Evolutionary conservation across 2,113 vertebrate species (phyloP).

Genomic region (Laterallus jamaicensis): DNA sequence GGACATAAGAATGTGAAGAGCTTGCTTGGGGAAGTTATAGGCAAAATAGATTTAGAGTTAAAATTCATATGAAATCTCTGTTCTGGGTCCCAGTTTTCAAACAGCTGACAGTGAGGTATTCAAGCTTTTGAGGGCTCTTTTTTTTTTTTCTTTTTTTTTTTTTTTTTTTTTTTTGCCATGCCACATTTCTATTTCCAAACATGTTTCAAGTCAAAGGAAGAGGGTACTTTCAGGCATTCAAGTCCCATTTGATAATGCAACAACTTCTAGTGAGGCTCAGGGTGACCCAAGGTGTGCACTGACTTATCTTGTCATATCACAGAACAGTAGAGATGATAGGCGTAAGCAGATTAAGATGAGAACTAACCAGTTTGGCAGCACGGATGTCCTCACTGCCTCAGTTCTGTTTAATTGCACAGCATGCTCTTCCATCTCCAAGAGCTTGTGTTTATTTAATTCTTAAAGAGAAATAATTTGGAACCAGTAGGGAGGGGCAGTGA

Average conservation of each 20-base stretch:
- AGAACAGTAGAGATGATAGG: neutral
- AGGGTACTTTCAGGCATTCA: neutral
- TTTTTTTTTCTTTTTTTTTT: neutral
- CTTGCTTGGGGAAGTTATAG: neutral
- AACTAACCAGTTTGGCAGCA: neutral
- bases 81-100: neutral
- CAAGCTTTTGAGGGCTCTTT: neutral
- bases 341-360: neutral
- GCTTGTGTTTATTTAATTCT: neutral
- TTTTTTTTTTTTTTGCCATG: neutral
- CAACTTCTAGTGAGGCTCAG: neutral
- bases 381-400: neutral
- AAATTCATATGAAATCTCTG: neutral
- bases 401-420: neutral
- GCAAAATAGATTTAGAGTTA: neutral
- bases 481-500: neutral
- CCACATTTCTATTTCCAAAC: neutral
- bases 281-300: neutral
- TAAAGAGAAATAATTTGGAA: neutral
- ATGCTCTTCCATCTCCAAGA: neutral
- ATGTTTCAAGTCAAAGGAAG: neutral
- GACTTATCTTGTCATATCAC: neutral
- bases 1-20: neutral
- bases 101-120: neutral
- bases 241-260: neutral